These are phyloP conservation scores for Nyleta sp. DNA, from an alignment of 2,888 invertebrate species.

Conservation along the genomic window DNA sequence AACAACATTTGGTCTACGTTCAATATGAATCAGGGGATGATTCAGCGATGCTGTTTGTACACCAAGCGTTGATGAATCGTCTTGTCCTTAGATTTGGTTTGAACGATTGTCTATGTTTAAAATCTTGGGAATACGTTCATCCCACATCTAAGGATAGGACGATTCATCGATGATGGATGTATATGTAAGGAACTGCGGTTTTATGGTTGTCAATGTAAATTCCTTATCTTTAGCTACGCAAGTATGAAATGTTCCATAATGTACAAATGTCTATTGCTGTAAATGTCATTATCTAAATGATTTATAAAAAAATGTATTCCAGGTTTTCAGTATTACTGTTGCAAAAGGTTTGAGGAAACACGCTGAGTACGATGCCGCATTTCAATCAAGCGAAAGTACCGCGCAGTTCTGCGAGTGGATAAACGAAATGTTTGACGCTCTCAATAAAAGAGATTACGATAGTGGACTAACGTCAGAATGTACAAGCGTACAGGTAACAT, in stretches of 20 bases:
- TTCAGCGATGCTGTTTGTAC: too few relatives aligned
- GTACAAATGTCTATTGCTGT: constrained; percentile 1
- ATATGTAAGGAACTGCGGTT: too few relatives aligned
- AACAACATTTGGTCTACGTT: too few relatives aligned
- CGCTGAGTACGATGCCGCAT: constrained; percentile 23
- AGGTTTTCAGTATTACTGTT: constrained; percentile 63
- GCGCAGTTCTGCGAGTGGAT: constrained; percentile 62
- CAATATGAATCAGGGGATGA: too few relatives aligned
- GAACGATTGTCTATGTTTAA: too few relatives aligned
- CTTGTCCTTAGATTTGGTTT: too few relatives aligned
- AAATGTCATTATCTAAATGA: too few relatives aligned
- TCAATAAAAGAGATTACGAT: constrained; percentile 43
- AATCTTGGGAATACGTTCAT: too few relatives aligned
- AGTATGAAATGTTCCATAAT: neutral
- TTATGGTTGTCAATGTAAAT: too few relatives aligned
- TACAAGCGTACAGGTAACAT: constrained; percentile 8
- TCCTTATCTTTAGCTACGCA: constrained; percentile 22
- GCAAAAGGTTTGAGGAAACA: constrained; percentile 47
- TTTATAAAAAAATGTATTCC: neutral
- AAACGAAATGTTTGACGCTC: constrained; percentile 64
- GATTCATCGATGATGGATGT: too few relatives aligned
- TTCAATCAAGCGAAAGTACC: constrained; percentile 49
- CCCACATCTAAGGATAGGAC: too few relatives aligned
- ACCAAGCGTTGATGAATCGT: too few relatives aligned
- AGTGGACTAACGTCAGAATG: constrained; percentile 2